phyloP scores from a whole-genome alignment of 2,113 vertebrate genomes.

The Rhombomys opimus region DNA sequence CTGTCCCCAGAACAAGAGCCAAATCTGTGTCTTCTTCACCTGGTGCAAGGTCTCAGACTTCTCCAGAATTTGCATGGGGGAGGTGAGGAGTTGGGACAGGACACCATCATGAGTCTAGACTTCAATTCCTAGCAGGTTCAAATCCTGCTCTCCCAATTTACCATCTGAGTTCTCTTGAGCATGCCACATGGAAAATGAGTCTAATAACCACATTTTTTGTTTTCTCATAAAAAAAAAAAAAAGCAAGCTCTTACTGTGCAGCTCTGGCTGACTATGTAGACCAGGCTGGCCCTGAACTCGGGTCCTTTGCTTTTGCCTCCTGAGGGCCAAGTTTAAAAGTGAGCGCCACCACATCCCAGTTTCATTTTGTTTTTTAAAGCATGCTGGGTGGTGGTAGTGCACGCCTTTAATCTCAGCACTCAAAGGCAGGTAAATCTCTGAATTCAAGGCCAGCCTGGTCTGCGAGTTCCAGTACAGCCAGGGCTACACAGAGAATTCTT shows the following conservation, averaged over 20 bases:
- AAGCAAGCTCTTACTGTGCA: not conserved
- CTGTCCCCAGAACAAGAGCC: not conserved
- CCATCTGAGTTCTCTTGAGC: not conserved
- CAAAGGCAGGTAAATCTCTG: not conserved
- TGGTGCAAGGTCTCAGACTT: not conserved
- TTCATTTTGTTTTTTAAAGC: too few relatives aligned
- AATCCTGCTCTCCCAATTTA: slow-evolving; percentile 14
- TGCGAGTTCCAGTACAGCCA: not conserved
- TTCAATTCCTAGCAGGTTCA: not conserved
- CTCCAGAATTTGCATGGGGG: not conserved
- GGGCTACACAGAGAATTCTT: not conserved
- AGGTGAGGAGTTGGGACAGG: not conserved
- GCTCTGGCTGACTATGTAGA: not conserved
- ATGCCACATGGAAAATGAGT: not conserved
- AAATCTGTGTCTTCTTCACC: not conserved
- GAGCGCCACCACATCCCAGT: not conserved
- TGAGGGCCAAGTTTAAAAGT: not conserved
- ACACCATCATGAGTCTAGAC: not conserved
- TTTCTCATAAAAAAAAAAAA: not conserved
- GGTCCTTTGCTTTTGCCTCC: not conserved
- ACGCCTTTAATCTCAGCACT: not conserved
- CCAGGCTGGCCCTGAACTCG: not conserved
- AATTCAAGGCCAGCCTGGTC: not conserved
- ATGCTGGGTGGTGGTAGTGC: not conserved
- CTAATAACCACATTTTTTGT: not conserved